Conservation (phyloP, 2,888 invertebrate species). For the Mesorhabditis belari region DNA sequence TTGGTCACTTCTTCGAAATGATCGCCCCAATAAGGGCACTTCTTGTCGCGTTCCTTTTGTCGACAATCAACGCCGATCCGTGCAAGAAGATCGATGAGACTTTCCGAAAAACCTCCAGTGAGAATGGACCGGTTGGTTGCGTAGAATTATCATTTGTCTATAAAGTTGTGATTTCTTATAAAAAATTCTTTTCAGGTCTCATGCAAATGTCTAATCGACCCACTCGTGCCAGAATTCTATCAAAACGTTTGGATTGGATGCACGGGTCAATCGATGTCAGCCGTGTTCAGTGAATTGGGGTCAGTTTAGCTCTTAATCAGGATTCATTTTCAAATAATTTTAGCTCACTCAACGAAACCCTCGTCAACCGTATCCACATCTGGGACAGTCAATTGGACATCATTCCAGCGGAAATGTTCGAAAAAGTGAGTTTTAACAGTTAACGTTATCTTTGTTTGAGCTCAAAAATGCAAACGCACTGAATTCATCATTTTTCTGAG, state of each 20-base stretch:
- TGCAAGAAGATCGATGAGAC: not conserved
- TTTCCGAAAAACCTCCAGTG: not conserved
- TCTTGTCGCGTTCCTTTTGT: not conserved
- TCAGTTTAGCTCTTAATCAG: not conserved
- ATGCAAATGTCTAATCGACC: not conserved
- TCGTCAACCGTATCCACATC: constrained; percentile 29
- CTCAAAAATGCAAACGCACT: too few species aligned
- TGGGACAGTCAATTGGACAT: constrained; percentile 37
- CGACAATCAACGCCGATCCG: not conserved
- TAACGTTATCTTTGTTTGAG: too few species aligned
- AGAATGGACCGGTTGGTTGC: not conserved
- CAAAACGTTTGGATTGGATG: not conserved
- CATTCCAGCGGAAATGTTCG: constrained; percentile 39
- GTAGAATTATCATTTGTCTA: not conserved
- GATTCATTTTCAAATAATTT: not conserved
- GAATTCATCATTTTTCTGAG: too few species aligned
- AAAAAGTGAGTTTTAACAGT: constrained; percentile 29
- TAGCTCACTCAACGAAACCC: constrained; percentile 29
- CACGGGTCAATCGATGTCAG: not conserved
- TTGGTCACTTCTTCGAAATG: too few species aligned
- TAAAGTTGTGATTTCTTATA: not conserved
- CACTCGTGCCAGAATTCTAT: not conserved
- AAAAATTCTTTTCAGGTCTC: not conserved
- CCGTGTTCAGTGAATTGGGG: not conserved
- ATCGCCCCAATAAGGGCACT: too few species aligned